These are phyloP conservation scores for Automeris io DNA, from an alignment of 2,888 invertebrate genomes.

Conservation along the genomic window DNA sequence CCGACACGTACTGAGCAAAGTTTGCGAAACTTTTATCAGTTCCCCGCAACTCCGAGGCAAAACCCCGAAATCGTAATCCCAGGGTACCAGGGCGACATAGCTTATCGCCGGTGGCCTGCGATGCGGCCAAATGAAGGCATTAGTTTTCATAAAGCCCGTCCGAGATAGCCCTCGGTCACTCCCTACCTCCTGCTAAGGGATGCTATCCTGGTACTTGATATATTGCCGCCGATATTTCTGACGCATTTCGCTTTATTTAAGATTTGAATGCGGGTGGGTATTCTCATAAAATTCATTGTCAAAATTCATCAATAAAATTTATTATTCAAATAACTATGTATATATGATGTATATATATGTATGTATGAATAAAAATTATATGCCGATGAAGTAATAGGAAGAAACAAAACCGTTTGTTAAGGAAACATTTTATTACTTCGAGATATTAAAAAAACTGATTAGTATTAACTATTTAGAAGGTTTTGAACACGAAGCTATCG, in stretches of 20 bases:
- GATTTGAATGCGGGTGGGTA: no score
- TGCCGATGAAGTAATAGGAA: no score
- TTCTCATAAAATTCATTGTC: no score
- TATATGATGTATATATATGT: no score
- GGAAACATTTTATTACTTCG: no score
- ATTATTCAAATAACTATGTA: no score
- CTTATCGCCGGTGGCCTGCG: slow-evolving; percentile 63
- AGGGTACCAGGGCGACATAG: slow-evolving; percentile 64
- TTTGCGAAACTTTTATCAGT: slow-evolving; percentile 59
- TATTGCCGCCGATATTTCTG: slow-evolving; percentile 44
- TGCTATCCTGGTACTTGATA: slow-evolving; percentile 47
- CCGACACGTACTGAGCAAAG: slow-evolving; percentile 38
- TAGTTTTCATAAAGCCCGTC: slow-evolving; percentile 72
- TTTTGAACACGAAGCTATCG: no score
- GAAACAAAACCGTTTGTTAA: no score
- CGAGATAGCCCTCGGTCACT: slow-evolving; percentile 60
- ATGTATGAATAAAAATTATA: no score
- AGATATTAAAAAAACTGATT: no score
- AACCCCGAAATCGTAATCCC: slow-evolving; percentile 64
- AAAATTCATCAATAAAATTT: no score
- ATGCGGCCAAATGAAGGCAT: slow-evolving; percentile 71
- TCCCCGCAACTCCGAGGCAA: slow-evolving; percentile 28
- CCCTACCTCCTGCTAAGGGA: slow-evolving; percentile 38
- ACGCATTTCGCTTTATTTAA: slow-evolving; percentile 11
- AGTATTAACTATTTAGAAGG: no score